Conservation (phyloP, 2,888 invertebrate species). For the Tyria jacobaeae region DNA sequence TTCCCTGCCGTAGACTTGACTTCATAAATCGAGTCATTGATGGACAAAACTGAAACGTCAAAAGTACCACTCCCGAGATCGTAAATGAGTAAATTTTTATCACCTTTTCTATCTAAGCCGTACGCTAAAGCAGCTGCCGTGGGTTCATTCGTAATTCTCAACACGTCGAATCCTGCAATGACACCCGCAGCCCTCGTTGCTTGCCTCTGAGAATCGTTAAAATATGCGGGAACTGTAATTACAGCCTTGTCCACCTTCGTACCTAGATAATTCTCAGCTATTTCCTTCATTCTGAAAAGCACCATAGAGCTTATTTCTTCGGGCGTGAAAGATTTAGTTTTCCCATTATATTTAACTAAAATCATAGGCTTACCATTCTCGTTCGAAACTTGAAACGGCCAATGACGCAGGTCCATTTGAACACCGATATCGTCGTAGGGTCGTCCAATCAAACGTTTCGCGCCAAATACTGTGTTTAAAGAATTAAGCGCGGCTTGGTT, state of each 20-base stretch:
- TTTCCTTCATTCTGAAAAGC: slow-evolving; percentile 70
- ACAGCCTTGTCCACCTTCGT: slow-evolving; percentile 67
- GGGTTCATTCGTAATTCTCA: slow-evolving; percentile 72
- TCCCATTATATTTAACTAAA: slow-evolving; percentile 62
- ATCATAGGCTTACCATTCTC: slow-evolving; percentile 73
- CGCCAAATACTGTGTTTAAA: slow-evolving; percentile 69
- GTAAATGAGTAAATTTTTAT: slow-evolving; percentile 66
- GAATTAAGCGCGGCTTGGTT: slow-evolving; percentile 68
- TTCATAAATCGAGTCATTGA: slow-evolving; percentile 63
- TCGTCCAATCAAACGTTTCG: slow-evolving; percentile 71
- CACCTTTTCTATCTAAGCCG: slow-evolving; percentile 57
- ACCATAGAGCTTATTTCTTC: slow-evolving; percentile 76
- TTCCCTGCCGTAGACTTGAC: slow-evolving; percentile 71
- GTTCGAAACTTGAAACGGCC: slow-evolving; percentile 65
- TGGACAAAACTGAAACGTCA: slow-evolving; percentile 68
- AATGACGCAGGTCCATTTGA: slow-evolving; percentile 69
- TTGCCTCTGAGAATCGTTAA: slow-evolving; percentile 70
- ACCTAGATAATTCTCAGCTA: slow-evolving; percentile 67
- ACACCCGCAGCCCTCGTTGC: slow-evolving; percentile 67
- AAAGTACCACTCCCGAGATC: slow-evolving; percentile 76
- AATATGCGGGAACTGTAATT: slow-evolving; percentile 75
- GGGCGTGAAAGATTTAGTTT: slow-evolving; percentile 63
- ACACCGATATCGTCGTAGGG: slow-evolving; percentile 68
- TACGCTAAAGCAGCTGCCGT: slow-evolving; percentile 75
- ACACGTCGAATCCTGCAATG: slow-evolving; percentile 70